Evolutionary conservation across 2,113 vertebrate species (phyloP).

Genomic region (Oreochromis aureus): DNA sequence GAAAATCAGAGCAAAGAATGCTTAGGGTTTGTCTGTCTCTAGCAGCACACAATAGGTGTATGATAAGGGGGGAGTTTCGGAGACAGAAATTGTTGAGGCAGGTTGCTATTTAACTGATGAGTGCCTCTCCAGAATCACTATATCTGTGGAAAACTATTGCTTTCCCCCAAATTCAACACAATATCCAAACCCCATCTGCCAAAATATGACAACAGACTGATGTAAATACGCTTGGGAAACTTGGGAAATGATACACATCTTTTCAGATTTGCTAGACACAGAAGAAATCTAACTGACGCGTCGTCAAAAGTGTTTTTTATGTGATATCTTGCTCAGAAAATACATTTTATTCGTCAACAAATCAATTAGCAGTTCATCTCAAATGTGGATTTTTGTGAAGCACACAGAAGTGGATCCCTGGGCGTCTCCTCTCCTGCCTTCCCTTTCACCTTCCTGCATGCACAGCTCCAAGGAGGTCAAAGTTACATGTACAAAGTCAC

Average conservation of each 20-base stretch:
- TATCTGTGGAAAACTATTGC: constrained; percentile 38
- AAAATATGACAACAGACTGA: constrained; percentile 41
- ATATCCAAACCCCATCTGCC: constrained; percentile 27
- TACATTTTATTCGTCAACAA: background rate
- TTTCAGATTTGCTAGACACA: background rate
- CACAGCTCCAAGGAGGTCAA: constrained; percentile 64
- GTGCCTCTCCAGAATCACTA: constrained; percentile 46
- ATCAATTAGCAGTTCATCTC: background rate
- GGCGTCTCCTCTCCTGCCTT: background rate
- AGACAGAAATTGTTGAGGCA: constrained; percentile 47
- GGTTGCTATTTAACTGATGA: constrained; percentile 59
- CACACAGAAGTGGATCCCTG: background rate
- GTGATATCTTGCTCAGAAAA: background rate
- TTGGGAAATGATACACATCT: background rate
- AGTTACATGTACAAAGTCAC: constrained; percentile 69
- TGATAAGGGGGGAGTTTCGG: constrained; percentile 51
- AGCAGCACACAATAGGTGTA: constrained; percentile 46
- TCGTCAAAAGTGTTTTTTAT: background rate
- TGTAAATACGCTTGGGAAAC: constrained; percentile 25
- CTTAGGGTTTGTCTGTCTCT: constrained; percentile 35
- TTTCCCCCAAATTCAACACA: constrained; percentile 36
- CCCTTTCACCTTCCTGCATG: constrained; percentile 36
- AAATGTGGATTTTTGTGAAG: background rate
- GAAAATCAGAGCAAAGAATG: constrained; percentile 45
- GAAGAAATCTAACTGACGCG: background rate